Evolutionary conservation across 2,797 vertebrate species (phyloP).

Genomic region (Chlorospingus semifuscus): DNA sequence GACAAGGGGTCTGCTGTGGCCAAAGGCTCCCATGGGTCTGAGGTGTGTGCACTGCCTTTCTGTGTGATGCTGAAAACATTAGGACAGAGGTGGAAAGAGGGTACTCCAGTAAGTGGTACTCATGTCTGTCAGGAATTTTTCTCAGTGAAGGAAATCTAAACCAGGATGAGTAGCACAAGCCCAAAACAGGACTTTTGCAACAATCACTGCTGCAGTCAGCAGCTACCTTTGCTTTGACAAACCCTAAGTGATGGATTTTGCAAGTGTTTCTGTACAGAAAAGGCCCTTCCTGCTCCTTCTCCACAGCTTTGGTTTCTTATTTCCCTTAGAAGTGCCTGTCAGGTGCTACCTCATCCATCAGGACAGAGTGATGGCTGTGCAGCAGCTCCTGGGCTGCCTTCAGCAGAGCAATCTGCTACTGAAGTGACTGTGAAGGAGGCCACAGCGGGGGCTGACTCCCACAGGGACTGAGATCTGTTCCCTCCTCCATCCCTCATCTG

Average conservation of each 20-base stretch:
- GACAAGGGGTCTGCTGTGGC: background rate
- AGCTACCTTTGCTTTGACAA: background rate
- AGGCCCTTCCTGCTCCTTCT: background rate
- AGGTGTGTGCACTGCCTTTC: background rate
- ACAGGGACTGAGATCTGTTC: background rate
- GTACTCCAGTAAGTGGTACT: background rate
- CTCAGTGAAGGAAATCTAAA: background rate
- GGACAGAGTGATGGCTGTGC: background rate
- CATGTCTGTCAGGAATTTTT: background rate
- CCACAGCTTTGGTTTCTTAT: background rate
- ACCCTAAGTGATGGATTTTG: background rate
- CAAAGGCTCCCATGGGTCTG: rapidly evolving
- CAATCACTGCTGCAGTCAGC: background rate
- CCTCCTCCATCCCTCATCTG: background rate
- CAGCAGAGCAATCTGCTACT: background rate
- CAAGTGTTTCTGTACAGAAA: background rate
- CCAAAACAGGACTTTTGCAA: background rate
- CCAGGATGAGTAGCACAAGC: background rate
- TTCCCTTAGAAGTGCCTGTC: background rate
- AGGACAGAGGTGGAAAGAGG: background rate
- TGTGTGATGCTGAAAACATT: background rate
- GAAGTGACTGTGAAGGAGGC: background rate
- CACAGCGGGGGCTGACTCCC: background rate
- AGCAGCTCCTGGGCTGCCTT: background rate
- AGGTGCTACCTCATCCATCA: background rate